Evolutionary conservation across 2,888 invertebrate species (phyloP).

Genomic region (Bombylius discolor): DNA sequence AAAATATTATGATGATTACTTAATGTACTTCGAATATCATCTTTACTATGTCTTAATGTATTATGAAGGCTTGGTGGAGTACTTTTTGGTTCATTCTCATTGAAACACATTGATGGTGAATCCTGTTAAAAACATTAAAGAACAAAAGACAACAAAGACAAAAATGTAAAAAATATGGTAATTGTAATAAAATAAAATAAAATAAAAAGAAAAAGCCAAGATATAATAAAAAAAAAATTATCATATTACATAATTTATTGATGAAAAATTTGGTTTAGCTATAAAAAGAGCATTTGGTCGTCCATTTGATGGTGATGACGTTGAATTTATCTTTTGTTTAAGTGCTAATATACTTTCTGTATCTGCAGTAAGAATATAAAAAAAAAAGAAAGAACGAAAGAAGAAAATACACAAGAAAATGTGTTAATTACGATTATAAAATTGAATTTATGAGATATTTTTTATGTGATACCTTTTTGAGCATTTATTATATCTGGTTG

Average conservation of each 20-base stretch:
- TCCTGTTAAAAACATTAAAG: constrained; percentile 3
- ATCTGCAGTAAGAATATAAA: constrained; percentile 7
- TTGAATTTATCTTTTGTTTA: constrained; percentile 13
- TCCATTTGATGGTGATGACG: constrained; percentile 32
- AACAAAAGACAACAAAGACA: not conserved
- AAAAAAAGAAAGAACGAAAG: not conserved
- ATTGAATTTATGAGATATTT: too few species aligned
- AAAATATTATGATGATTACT: constrained; percentile 23
- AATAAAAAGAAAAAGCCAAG: not conserved
- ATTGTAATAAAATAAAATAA: not conserved
- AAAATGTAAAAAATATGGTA: not conserved
- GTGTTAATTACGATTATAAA: too few species aligned
- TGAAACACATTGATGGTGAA: constrained; percentile 11
- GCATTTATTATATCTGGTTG: constrained; percentile 73
- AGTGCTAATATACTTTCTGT: constrained; percentile 11
- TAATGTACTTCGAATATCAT: constrained; percentile 25
- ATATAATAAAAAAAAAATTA: not conserved
- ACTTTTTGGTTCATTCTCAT: constrained; percentile 18
- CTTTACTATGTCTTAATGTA: constrained; percentile 31
- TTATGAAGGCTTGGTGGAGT: constrained; percentile 30
- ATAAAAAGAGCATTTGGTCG: constrained; percentile 31
- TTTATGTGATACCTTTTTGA: constrained; percentile 42
- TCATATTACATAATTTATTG: constrained; percentile 31
- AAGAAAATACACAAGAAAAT: too few species aligned
- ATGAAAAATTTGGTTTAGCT: constrained; percentile 19